These are phyloP conservation scores for Drosophila ogumai DNA, from an alignment of 1,140 invertebrate genomes.

Conservation along the genomic window DNA sequence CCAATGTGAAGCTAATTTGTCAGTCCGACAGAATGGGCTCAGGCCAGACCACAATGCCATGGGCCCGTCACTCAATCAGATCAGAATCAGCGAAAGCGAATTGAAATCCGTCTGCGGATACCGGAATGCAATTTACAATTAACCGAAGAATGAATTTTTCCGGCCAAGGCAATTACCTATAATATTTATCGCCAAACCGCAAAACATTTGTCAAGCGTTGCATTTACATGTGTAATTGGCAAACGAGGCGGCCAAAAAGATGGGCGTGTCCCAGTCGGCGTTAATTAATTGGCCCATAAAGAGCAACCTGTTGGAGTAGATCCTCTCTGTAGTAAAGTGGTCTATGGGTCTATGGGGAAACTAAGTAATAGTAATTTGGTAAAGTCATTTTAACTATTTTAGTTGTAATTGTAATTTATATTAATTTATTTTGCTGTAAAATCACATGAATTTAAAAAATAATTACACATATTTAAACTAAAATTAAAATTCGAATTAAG, in stretches of 20 bases:
- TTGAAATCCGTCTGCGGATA: conserved; percentile 41
- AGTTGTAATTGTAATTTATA: not conserved
- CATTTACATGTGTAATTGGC: conserved; percentile 58
- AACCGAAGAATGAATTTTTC: conserved; percentile 48
- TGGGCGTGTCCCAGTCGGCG: conserved; percentile 30
- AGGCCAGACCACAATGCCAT: conserved; percentile 41
- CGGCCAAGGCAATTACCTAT: conserved; percentile 59
- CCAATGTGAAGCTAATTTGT: conserved; percentile 77
- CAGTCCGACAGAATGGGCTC: conserved; percentile 41
- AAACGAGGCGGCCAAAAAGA: not conserved
- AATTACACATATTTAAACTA: too few relatives aligned
- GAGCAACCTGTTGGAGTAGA: conserved; percentile 38
- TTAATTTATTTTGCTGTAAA: not conserved
- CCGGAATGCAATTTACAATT: conserved; percentile 61
- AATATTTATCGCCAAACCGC: conserved; percentile 69
- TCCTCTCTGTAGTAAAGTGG: too few relatives aligned
- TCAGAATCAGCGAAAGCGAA: conserved; percentile 50
- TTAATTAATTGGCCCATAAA: conserved; percentile 66
- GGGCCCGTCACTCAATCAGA: conserved; percentile 68
- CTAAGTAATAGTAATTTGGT: not conserved
- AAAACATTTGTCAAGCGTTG: conserved; percentile 63
- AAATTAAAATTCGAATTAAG: not conserved
- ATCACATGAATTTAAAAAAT: not conserved
- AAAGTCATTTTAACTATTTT: not conserved
- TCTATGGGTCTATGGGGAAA: conserved; percentile 3